Conservation (phyloP, 2,888 invertebrate genomes). For the Orthosia cruda region DNA sequence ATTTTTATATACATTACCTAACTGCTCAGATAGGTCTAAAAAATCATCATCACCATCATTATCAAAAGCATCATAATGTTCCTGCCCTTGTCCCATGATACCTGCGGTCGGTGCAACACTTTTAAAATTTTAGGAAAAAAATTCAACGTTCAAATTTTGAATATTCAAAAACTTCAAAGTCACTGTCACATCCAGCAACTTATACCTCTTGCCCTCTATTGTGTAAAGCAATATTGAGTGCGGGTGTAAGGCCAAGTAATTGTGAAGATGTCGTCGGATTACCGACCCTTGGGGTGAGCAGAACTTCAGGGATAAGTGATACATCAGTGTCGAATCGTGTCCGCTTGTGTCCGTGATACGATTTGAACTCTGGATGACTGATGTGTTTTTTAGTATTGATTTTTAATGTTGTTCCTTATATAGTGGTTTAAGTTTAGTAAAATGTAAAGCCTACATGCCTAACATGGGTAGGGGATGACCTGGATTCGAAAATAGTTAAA, state of each 20-base stretch:
- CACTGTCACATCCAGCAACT: constrained; percentile 28
- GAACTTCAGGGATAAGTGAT: constrained; percentile 80
- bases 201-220: constrained; percentile 68
- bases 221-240: constrained; percentile 87
- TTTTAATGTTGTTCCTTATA: constrained; percentile 5
- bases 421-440: not conserved
- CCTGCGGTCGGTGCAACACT: no score
- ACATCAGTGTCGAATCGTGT: constrained; percentile 86
- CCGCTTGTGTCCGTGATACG: constrained; percentile 67
- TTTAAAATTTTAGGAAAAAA: not conserved
- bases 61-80: no score
- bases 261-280: constrained; percentile 88
- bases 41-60: not conserved
- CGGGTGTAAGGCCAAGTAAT: constrained; percentile 87
- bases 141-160: not conserved
- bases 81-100: no score
- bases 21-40: not conserved
- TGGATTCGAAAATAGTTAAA: no score
- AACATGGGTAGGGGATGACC: no score
- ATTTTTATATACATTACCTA: not conserved
- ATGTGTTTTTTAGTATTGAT: constrained; percentile 52
- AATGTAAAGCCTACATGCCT: no score
- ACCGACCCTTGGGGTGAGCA: constrained; percentile 76
- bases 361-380: constrained; percentile 61
- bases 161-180: not conserved